Base-by-base conservation (phyloP, 1,140 invertebrate genomes). In the Drosophila elegans region DNA sequence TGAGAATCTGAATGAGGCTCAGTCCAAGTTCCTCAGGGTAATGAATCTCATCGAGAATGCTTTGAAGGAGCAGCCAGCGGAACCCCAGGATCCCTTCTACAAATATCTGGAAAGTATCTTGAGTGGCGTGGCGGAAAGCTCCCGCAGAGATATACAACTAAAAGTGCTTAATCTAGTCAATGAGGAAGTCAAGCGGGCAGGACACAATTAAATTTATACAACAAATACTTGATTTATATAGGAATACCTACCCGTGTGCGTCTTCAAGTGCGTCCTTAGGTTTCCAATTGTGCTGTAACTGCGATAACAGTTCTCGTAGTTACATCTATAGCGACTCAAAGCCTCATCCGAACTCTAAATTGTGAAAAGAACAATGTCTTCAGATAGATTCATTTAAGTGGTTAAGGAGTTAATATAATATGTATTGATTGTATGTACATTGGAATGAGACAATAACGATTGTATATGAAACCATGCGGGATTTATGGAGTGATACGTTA, bases 241-340 rank as follows among this genome's bases (percentile, higher is more conserved):
- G 9, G 29, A 16, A 13, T 32, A 75, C 71, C 92, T 93, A 98
- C 98, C 98, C 96, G 96, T 98, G 88, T 99, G 98, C 63, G 97
- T 98, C 94, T 98, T 98, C 94, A 98, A 95, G 93, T 99, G 98
- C 54, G 98, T 99, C 89, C 97, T 95, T 53, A 99, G 93, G 93
- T 99, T 99, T 53, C 98, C 98, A 72, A 97, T 95, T 7, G 98
- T 99, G 83, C 97, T 98, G 91, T 99, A 99, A 25, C 96, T 98
- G 77, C 98, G 94, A 67, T 94, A 93, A 93, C 98, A 99, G 1
- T 97, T 97, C 68, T 97, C 95, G 93, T 96, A 98, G 93, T 98
- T 96, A 93, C 98, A 99, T 83, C 94, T 95, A 92, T 96, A 98
- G 67, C 96, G 93, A 41, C 82, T 91, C 11, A 92, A 69, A 39